Base-by-base conservation (phyloP, 2,888 invertebrate genomes). In the Cephus sareptanus region DNA sequence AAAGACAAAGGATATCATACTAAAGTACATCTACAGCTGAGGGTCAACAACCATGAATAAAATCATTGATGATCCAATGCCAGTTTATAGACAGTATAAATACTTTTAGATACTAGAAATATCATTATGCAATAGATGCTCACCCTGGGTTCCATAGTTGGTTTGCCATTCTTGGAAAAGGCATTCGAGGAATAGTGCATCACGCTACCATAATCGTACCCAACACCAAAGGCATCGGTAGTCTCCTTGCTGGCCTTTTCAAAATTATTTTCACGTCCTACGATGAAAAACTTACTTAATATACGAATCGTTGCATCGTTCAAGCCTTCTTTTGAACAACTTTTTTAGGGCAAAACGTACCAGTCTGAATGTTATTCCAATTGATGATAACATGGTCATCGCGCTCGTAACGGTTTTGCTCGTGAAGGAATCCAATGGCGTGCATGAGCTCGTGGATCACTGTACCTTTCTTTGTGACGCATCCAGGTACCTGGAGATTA, bases 111-210 rank as follows among this genome's bases (percentile, higher is more conserved):
- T 56, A 56, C 23, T 56, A 56, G 15, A 56, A 56, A 56, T 56
- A 1, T 2, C 2, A 56, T 56, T 56, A 56, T 23, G 2, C 56
- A 56, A 56, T 23, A 56, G 56, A 56, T 56, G 83, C 86, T 88
- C 90, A 96, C 96, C 94, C 93, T 95, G 0, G 96, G 92, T 68
- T 94, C 92, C 76, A 97, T 96, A 0, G 97, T 97, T 30, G 95
- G 94, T 85, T 93, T 92, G 11, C 94, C 94, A 89, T 97, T 96
- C 79, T 87, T 93, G 3, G 96, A 95, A 91, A 97, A 97, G 4
- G 97, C 96, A 75, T 94, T 94, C 34, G 94, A 93, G 0, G 96
- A 96, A 90, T 97, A 97, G 88, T 97, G 97, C 96, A 97, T 96
- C 0, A 97, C 96, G 84, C 96, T 96, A 85, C 94, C 94, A 90